Conservation (phyloP, 1,140 invertebrate species). For the Leptopilina clavipes region DNA sequence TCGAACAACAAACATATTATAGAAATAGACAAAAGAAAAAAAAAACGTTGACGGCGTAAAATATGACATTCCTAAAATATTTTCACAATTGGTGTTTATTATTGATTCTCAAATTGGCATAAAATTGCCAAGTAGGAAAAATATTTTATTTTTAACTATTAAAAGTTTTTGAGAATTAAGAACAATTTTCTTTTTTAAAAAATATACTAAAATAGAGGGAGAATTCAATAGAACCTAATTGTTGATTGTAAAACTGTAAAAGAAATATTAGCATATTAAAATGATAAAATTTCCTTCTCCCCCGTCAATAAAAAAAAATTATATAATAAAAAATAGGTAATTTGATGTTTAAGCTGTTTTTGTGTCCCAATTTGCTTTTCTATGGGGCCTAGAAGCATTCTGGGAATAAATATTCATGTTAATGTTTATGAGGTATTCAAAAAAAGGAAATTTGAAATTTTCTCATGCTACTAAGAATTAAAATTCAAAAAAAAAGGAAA, state of each 20-base stretch:
- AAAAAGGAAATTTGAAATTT: conserved; percentile 52
- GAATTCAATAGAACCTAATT: conserved; percentile 35
- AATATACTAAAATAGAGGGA: no score
- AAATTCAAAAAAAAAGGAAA: not conserved
- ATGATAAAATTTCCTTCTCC: conserved; percentile 34
- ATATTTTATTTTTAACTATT: no score
- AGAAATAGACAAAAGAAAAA: not conserved
- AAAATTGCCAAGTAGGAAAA: conserved; percentile 1
- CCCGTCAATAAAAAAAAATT: conserved; percentile 30
- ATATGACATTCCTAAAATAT: not conserved
- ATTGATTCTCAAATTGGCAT: conserved; percentile 17
- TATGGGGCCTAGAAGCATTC: conserved; percentile 61
- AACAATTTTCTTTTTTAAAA: conserved; percentile 1
- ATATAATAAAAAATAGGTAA: conserved; percentile 53
- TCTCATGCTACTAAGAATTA: conserved; percentile 41
- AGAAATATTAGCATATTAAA: conserved; percentile 29
- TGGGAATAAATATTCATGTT: conserved; percentile 64
- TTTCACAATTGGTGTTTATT: not conserved
- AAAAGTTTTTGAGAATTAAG: conserved; percentile 38
- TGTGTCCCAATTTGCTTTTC: conserved; percentile 63
- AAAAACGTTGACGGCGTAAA: conserved; percentile 8
- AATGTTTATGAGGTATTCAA: conserved; percentile 56
- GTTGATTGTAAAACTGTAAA: conserved; percentile 42
- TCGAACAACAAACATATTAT: not conserved
- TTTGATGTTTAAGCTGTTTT: conserved; percentile 58